Conservation (phyloP, 2,113 vertebrate genomes). For the Dolichotis patagonum region DNA sequence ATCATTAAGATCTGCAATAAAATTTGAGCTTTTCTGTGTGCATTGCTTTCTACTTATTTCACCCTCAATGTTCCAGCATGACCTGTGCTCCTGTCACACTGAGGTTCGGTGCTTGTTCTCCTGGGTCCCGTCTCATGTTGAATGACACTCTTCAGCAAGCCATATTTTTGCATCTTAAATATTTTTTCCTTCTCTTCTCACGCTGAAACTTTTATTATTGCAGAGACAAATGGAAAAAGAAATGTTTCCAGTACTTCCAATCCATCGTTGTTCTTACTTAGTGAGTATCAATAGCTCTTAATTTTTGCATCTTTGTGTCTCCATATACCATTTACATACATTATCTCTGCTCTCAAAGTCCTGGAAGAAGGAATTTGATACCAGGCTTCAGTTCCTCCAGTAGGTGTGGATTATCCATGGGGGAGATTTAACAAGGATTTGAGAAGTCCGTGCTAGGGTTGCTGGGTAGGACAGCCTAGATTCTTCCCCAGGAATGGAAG, state of each 20-base stretch:
- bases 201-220: conserved; percentile 5
- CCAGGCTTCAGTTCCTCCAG: not conserved
- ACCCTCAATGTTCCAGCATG: not conserved
- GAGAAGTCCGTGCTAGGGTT: not conserved
- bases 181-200: not conserved
- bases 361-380: not conserved
- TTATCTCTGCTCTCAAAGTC: not conserved
- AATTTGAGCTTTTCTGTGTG: not conserved
- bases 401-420: not conserved
- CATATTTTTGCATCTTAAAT: not conserved
- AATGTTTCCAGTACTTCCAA: not conserved
- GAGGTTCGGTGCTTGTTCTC: not conserved
- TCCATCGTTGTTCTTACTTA: not conserved
- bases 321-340: not conserved
- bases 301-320: not conserved
- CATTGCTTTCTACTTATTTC: not conserved
- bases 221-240: not conserved
- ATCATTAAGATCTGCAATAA: not conserved
- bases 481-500: not conserved
- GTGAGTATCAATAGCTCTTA: not conserved
- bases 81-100: not conserved
- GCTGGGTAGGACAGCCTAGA: not conserved
- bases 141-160: not conserved
- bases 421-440: not conserved
- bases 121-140: not conserved